A percentile compares a stretch with the other conserved stretches of the same genome.
phyloP scores from a whole-genome alignment of 2,113 vertebrate species.

The Pachypanchax playfairii region DNA sequence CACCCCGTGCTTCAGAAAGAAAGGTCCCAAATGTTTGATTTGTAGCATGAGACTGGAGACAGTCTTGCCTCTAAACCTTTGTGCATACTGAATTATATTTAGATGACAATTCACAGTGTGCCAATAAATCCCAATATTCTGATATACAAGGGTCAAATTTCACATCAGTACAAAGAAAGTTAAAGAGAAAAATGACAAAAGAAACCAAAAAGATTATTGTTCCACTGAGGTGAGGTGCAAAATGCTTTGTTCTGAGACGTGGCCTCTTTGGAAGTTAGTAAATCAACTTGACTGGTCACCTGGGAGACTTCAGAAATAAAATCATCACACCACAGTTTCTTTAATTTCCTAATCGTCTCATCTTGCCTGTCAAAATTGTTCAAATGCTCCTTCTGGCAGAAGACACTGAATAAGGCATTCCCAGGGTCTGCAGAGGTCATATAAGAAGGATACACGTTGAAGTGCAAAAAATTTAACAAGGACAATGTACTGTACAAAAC shows the following conservation, averaged over 20 bases:
- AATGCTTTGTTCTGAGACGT: slow-evolving; percentile 75
- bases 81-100: slow-evolving; percentile 16
- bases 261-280: slow-evolving; percentile 79
- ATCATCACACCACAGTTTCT: slow-evolving; percentile 35
- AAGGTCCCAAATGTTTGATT: slow-evolving; percentile 30
- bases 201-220: slow-evolving; percentile 40
- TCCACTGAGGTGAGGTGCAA: slow-evolving; percentile 76
- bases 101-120: slow-evolving; percentile 26
- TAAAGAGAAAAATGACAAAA: slow-evolving; percentile 20
- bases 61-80: slow-evolving; percentile 7
- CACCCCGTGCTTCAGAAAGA: slow-evolving; percentile 19
- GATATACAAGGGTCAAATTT: slow-evolving; percentile 19
- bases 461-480: slow-evolving; percentile 78
- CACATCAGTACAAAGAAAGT: slow-evolving; percentile 34
- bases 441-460: slow-evolving; percentile 69
- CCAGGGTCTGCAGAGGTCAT: slow-evolving; percentile 73
- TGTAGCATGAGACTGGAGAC: slow-evolving; percentile 16
- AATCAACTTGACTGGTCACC: slow-evolving; percentile 70
- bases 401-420: slow-evolving; percentile 79
- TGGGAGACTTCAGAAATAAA: slow-evolving; percentile 65
- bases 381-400: slow-evolving; percentile 73
- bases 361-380: slow-evolving; percentile 41
- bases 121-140: slow-evolving; percentile 36
- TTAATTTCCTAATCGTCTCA: slow-evolving; percentile 48
- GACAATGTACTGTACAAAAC: slow-evolving; percentile 81